These are phyloP conservation scores for Menura novaehollandiae DNA, from an alignment of 2,113 vertebrate genomes.

Conservation along the genomic window DNA sequence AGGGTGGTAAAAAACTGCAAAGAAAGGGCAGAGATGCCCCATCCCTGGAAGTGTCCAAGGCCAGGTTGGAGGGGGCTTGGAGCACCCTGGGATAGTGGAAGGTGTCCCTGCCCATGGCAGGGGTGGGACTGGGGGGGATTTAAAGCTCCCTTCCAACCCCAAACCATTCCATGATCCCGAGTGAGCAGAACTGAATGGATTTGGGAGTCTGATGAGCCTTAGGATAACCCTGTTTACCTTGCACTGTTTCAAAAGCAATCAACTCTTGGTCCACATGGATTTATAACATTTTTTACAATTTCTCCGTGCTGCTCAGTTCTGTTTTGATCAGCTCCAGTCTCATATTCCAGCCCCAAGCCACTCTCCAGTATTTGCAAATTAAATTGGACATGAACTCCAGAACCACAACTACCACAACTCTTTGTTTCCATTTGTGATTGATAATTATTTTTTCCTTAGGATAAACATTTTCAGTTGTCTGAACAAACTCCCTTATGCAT, in stretches of 20 bases:
- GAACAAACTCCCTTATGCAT: neutral
- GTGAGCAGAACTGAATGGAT: neutral
- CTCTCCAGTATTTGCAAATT: neutral
- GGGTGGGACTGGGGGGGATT: neutral
- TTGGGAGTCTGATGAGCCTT: neutral
- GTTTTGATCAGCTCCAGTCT: neutral
- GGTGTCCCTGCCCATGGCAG: neutral
- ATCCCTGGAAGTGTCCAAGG: neutral
- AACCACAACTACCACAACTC: neutral
- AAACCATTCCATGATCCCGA: neutral
- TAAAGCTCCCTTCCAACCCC: neutral
- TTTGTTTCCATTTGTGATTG: neutral
- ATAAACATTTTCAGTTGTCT: neutral
- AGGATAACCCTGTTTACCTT: neutral
- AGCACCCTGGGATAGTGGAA: neutral
- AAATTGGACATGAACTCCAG: neutral
- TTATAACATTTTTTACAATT: neutral
- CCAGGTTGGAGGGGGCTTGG: neutral
- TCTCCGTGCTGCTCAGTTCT: neutral
- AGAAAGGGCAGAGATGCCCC: neutral
- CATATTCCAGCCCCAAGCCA: neutral
- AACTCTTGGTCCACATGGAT: rapidly evolving
- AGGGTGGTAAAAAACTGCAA: neutral
- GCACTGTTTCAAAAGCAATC: neutral
- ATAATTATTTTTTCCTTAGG: neutral